Evolutionary conservation across 2,888 invertebrate genomes (phyloP).

Genomic region (Gnatocerus cornutus): DNA sequence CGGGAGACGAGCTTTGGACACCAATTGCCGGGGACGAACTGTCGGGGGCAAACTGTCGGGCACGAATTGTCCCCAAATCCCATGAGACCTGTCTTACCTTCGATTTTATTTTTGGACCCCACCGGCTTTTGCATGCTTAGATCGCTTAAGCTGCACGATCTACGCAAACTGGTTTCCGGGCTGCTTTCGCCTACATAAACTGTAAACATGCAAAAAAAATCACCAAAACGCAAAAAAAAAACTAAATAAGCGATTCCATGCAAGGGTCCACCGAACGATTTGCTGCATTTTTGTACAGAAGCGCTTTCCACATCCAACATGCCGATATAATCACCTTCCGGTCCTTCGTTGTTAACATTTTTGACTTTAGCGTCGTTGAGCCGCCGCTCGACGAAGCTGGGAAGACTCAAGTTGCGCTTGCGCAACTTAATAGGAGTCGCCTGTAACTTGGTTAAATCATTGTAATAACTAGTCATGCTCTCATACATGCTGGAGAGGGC

Average conservation of each 20-base stretch:
- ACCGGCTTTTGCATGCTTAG: slow-evolving; percentile 69
- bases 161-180: slow-evolving; percentile 79
- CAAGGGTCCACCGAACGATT: slow-evolving; percentile 15
- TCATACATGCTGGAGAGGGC: slow-evolving; percentile 82
- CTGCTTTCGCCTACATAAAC: slow-evolving; percentile 67
- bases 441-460: slow-evolving; percentile 70
- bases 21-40: too few relatives aligned
- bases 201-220: slow-evolving; percentile 65
- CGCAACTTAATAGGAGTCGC: slow-evolving; percentile 74
- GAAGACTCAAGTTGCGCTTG: slow-evolving; percentile 77
- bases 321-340: slow-evolving; percentile 52
- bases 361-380: slow-evolving; percentile 52
- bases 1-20: too few relatives aligned
- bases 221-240: slow-evolving; percentile 51
- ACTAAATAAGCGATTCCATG: slow-evolving; percentile 37
- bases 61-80: too few relatives aligned
- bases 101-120: slow-evolving; percentile 65
- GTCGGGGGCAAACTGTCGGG: too few relatives aligned
- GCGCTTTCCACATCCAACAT: slow-evolving; percentile 51
- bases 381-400: slow-evolving; percentile 63
- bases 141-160: slow-evolving; percentile 88
- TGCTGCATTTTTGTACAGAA: slow-evolving; percentile 11
- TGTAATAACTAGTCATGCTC: slow-evolving; percentile 76
- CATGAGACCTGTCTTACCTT: slow-evolving; percentile 60
- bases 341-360: slow-evolving; percentile 27